Percentiles rank a stretch among this genome's conserved stretches.
Evolutionary conservation across 2,797 vertebrate genomes (phyloP).

Genomic region (Oreochromis grahami): DNA sequence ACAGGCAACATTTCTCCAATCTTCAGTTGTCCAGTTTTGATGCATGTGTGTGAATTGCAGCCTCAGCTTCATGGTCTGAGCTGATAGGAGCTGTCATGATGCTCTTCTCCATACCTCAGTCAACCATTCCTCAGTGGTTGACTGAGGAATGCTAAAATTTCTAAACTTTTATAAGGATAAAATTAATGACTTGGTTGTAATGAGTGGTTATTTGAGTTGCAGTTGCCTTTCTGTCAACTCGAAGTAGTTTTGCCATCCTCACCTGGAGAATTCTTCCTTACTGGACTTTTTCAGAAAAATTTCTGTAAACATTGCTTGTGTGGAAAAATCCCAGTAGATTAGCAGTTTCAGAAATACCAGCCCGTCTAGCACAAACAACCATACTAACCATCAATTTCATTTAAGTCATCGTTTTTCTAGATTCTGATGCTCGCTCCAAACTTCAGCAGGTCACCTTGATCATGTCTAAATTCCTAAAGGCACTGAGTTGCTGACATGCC

Average conservation of each 20-base stretch:
- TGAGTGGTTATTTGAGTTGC: neutral
- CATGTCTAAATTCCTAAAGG: neutral
- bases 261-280: neutral
- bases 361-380: neutral
- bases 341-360: neutral
- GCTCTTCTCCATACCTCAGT: neutral
- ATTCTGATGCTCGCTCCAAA: neutral
- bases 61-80: neutral
- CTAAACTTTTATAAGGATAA: neutral
- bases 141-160: neutral
- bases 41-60: neutral
- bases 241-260: neutral
- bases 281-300: neutral
- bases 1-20: neutral
- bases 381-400: neutral
- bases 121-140: neutral
- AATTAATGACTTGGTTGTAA: neutral
- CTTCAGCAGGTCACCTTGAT: neutral
- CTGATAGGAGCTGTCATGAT: neutral
- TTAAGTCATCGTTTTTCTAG: neutral
- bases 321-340: neutral
- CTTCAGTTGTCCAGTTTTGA: neutral
- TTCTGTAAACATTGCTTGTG: neutral
- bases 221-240: neutral
- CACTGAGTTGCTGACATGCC: neutral